Evolutionary conservation across 2,888 invertebrate species (phyloP).

Genomic region (Cacoxenus indagator): DNA sequence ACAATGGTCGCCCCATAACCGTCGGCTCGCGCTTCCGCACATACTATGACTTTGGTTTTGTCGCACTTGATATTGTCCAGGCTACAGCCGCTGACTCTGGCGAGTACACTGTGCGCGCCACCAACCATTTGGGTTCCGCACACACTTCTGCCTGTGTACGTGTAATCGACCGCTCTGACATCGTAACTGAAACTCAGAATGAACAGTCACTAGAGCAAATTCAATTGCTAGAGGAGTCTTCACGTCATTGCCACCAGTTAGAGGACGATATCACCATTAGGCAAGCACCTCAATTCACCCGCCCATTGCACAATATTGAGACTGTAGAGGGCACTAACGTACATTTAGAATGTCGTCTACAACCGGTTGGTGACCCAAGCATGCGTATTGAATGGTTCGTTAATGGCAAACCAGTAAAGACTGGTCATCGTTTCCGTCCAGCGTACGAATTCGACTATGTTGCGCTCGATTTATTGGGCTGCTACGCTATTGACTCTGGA

Average conservation of each 20-base stretch:
- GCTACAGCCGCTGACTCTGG: slow-evolving; percentile 95
- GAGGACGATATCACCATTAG: slow-evolving; percentile 86
- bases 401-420: slow-evolving; percentile 92
- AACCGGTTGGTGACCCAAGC: slow-evolving; percentile 91
- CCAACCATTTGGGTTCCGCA: slow-evolving; percentile 93
- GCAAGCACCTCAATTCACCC: slow-evolving; percentile 89
- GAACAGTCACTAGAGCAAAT: slow-evolving; percentile 94
- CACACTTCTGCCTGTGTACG: slow-evolving; percentile 92
- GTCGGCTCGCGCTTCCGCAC: slow-evolving; percentile 94
- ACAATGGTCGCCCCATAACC: slow-evolving; percentile 90
- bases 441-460: slow-evolving; percentile 98
- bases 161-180: slow-evolving; percentile 84
- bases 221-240: slow-evolving; percentile 87
- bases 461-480: slow-evolving; percentile 93
- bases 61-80: slow-evolving; percentile 95
- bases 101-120: slow-evolving; percentile 93
- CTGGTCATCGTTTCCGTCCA: slow-evolving; percentile 94
- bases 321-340: slow-evolving; percentile 92
- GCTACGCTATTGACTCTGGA: slow-evolving; percentile 97
- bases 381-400: slow-evolving; percentile 98
- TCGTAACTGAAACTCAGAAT: slow-evolving; percentile 91
- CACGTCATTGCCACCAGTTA: slow-evolving; percentile 78
- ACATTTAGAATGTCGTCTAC: slow-evolving; percentile 90
- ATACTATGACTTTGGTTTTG: slow-evolving; percentile 97
- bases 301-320: slow-evolving; percentile 89